Evolutionary conservation across 2,113 vertebrate genomes (phyloP).

Genomic region (Otis tarda): DNA sequence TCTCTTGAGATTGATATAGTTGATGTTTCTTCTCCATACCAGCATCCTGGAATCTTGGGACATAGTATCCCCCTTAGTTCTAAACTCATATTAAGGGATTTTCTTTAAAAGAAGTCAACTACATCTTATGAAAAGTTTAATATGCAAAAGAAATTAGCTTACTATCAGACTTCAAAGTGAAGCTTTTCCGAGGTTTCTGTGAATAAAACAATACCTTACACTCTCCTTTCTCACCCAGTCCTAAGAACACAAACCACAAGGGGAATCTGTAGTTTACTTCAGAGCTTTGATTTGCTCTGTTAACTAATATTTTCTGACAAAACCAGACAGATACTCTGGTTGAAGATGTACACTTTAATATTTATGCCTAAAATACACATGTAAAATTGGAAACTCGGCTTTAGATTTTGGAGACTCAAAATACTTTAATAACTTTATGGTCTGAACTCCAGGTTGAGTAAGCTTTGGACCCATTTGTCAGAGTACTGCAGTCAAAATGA

Average conservation of each 20-base stretch:
- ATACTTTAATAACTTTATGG: not conserved
- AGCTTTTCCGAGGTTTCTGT: not conserved
- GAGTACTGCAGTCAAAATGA: not conserved
- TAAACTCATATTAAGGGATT: not conserved
- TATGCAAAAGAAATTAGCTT: not conserved
- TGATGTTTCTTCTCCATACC: not conserved
- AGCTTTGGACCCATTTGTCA: not conserved
- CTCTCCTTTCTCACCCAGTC: accelerated
- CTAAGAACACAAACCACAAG: not conserved
- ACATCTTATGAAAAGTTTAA: not conserved
- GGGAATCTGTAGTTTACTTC: not conserved
- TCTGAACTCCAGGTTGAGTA: not conserved
- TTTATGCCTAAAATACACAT: not conserved
- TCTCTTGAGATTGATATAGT: not conserved
- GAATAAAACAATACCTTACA: not conserved
- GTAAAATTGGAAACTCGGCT: not conserved
- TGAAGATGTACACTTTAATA: not conserved
- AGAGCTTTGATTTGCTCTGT: not conserved
- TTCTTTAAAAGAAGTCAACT: not conserved
- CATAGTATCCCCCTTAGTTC: not conserved
- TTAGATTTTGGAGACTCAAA: not conserved
- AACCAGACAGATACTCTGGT: not conserved
- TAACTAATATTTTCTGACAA: not conserved
- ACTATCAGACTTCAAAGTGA: not conserved
- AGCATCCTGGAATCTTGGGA: not conserved